These are phyloP conservation scores for Alviniconcha strummeri DNA, from an alignment of 2,888 invertebrate genomes.

Conservation along the genomic window DNA sequence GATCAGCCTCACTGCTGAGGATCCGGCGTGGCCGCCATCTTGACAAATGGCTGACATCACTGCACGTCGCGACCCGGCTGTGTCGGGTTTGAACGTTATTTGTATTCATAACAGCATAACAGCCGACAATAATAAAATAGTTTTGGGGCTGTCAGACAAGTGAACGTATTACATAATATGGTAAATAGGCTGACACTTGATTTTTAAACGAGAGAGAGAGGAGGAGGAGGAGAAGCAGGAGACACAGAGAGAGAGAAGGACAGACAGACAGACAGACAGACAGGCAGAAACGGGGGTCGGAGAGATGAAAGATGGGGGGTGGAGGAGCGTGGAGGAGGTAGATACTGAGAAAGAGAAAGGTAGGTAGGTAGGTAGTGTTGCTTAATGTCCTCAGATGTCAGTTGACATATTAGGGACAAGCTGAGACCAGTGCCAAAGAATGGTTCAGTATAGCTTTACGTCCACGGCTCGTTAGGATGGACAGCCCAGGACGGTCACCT, in stretches of 20 bases:
- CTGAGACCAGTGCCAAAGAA: too few species aligned
- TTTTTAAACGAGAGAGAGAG: background rate
- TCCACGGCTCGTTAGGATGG: background rate
- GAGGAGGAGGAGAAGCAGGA: background rate
- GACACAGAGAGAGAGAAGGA: background rate
- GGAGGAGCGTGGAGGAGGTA: background rate
- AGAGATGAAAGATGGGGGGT: background rate
- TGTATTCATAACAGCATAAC: background rate
- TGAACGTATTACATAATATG: too few species aligned
- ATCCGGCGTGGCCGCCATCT: too few species aligned
- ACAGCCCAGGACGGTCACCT: background rate
- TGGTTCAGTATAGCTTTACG: too few species aligned
- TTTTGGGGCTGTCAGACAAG: too few species aligned
- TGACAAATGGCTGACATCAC: too few species aligned
- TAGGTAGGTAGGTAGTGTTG: background rate
- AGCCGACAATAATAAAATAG: too few species aligned
- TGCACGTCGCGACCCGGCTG: too few species aligned
- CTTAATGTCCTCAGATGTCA: background rate
- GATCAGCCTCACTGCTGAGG: too few species aligned
- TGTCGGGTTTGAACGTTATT: background rate
- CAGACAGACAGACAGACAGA: background rate
- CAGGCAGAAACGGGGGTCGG: background rate
- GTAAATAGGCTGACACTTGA: background rate
- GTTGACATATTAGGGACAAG: too few species aligned
- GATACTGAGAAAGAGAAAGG: background rate